Percentiles rank a stretch among this genome's conserved stretches.
phyloP scores from a whole-genome alignment of 1,140 invertebrate genomes.

The Philaenus spumarius region DNA sequence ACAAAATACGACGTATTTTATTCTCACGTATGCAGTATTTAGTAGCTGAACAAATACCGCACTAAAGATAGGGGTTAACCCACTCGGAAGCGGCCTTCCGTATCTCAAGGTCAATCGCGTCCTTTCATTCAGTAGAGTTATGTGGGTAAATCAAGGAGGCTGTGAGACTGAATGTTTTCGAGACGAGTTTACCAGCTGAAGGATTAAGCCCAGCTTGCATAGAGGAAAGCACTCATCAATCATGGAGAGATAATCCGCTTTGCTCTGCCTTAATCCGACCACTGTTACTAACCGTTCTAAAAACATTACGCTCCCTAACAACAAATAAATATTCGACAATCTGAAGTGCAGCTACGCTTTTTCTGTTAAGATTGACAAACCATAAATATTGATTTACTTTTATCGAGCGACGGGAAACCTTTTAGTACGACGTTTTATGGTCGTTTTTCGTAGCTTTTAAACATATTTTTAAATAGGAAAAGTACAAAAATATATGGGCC shows the following conservation, averaged over 20 bases:
- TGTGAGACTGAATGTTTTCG: conserved; percentile 7
- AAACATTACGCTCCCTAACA: conserved; percentile 14
- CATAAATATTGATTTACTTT: not conserved
- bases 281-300: conserved; percentile 15
- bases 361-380: too few species aligned
- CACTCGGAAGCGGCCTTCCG: too few species aligned
- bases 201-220: conserved; percentile 7
- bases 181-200: not conserved
- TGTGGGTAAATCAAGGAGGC: not conserved
- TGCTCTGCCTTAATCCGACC: conserved; percentile 38
- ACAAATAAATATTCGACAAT: not conserved
- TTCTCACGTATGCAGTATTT: too few species aligned
- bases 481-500: too few species aligned
- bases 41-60: too few species aligned
- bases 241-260: conserved; percentile 55
- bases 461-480: too few species aligned
- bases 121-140: too few species aligned
- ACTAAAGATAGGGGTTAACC: too few species aligned
- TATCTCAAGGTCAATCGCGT: too few species aligned
- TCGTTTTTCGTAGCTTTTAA: too few species aligned
- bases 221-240: conserved; percentile 46
- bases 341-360: not conserved
- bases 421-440: too few species aligned
- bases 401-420: not conserved
- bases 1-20: too few species aligned